Conservation (phyloP, 1,140 invertebrate species). For the Nylanderia fulva region DNA sequence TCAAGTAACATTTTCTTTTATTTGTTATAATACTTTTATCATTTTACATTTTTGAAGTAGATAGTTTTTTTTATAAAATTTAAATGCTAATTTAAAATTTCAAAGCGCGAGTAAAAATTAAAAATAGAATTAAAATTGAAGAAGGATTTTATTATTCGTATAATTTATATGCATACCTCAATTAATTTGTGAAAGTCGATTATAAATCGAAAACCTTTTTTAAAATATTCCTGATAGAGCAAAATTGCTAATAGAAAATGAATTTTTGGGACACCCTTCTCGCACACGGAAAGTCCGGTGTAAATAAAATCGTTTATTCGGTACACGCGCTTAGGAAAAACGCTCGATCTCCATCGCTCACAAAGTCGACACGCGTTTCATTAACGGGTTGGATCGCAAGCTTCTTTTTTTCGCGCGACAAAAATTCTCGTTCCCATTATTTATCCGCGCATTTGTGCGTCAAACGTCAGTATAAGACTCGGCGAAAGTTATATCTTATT, state of each 20-base stretch:
- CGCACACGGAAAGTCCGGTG: conserved; percentile 17
- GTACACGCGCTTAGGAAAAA: not conserved
- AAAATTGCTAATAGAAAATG: not conserved
- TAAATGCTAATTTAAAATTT: not conserved
- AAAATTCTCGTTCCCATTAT: conserved; percentile 38
- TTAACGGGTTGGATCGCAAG: conserved; percentile 5
- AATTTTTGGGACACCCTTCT: not conserved
- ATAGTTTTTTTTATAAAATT: not conserved
- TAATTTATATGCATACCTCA: too few species aligned
- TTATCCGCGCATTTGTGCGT: conserved; percentile 22
- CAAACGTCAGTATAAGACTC: not conserved
- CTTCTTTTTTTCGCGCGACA: conserved; percentile 1
- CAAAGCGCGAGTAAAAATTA: not conserved
- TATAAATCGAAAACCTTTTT: not conserved
- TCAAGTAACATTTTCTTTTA: not conserved
- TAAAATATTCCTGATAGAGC: not conserved
- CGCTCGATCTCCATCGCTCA: conserved; percentile 31
- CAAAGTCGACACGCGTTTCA: conserved; percentile 17
- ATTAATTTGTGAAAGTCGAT: not conserved
- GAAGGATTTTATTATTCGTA: not conserved
- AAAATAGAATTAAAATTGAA: not conserved
- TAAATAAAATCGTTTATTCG: conserved; percentile 47
- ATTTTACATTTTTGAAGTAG: not conserved
- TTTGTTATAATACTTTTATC: not conserved
- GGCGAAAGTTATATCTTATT: conserved; percentile 27